phyloP scores from a whole-genome alignment of 2,888 invertebrate genomes.

The Cylloceria caligata region DNA sequence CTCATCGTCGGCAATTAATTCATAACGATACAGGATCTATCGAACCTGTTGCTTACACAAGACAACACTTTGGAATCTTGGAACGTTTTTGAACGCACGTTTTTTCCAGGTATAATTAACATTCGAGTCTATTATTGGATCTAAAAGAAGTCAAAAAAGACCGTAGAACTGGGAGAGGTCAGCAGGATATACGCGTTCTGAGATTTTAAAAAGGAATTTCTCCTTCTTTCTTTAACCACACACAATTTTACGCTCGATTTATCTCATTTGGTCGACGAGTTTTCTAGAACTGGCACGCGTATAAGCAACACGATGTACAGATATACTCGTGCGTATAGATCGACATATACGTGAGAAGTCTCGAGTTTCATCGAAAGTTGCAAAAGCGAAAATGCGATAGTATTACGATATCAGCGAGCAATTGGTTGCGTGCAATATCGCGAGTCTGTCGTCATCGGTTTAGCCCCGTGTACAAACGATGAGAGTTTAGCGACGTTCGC shows the following conservation, averaged over 20 bases:
- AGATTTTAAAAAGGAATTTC: slow-evolving; percentile 1
- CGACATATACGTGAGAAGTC: not conserved
- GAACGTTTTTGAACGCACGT: not conserved
- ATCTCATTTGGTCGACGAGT: slow-evolving; percentile 41
- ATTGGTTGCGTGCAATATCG: not conserved
- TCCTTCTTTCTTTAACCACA: not conserved
- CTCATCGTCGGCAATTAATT: slow-evolving; percentile 38
- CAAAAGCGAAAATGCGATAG: slow-evolving; percentile 23
- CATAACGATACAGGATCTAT: slow-evolving; percentile 13
- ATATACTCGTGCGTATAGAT: not conserved
- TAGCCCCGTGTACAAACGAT: not conserved
- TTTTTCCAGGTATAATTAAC: slow-evolving; percentile 5
- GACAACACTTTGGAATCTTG: not conserved
- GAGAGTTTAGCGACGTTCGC: slow-evolving; percentile 41
- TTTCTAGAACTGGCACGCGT: slow-evolving; percentile 32
- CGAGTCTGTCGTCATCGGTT: not conserved
- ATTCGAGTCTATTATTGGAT: slow-evolving; percentile 5
- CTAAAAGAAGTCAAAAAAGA: not conserved
- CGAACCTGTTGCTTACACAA: not conserved
- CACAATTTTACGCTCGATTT: slow-evolving; percentile 13
- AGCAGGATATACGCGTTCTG: not conserved
- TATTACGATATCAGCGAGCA: slow-evolving; percentile 29
- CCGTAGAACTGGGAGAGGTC: not conserved
- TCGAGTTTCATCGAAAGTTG: slow-evolving; percentile 14
- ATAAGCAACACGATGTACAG: not conserved